A percentile compares a stretch with the other conserved stretches of the same genome.
Conservation (phyloP, 2,888 invertebrate species). For the Callosobruchus maculatus region DNA sequence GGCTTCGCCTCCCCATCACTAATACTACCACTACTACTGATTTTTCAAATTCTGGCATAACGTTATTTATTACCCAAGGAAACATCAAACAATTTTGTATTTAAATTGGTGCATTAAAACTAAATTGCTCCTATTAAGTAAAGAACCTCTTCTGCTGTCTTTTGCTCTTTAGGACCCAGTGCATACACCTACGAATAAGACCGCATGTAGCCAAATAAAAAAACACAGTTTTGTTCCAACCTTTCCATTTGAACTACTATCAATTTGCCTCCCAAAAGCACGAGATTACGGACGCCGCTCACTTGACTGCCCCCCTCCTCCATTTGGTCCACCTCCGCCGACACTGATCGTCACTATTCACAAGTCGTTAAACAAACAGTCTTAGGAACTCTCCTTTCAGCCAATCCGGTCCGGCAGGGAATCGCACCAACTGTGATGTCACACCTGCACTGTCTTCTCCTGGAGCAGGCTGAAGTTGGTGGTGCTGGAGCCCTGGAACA, state of each 20-base stretch:
- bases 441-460: conserved; percentile 57
- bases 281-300: neutral
- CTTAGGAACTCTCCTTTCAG: conserved; percentile 44
- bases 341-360: conserved; percentile 18
- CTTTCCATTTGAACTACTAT: no score
- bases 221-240: neutral
- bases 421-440: conserved; percentile 64
- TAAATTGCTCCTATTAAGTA: no score
- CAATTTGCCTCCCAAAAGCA: neutral
- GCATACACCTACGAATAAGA: no score
- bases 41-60: no score
- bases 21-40: no score
- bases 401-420: conserved; percentile 36
- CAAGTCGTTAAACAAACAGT: conserved; percentile 23
- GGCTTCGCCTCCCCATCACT: no score
- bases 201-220: no score
- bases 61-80: no score
- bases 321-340: conserved; percentile 1
- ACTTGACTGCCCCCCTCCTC: conserved; percentile 2
- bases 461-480: conserved; percentile 33
- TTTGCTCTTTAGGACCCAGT: no score
- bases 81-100: no score
- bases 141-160: no score
- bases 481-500: conserved; percentile 39
- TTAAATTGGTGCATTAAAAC: no score